Evolutionary conservation across 2,888 invertebrate species (phyloP), one percentile per base, ranked within the genome.

Genomic region (Cryptocheilus praepositus): DNA sequence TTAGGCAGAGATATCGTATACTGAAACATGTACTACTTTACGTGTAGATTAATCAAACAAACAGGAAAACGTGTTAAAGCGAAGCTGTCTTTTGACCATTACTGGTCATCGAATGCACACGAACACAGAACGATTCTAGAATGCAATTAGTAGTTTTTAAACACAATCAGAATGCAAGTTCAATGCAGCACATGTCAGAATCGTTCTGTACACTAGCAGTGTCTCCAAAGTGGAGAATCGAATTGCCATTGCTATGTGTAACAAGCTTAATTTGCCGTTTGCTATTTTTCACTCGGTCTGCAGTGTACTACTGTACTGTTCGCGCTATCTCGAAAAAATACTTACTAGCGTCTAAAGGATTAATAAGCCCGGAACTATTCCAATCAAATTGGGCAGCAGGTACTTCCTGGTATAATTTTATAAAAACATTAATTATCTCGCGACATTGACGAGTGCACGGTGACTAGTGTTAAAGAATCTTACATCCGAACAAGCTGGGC

Each of bases 301-400:
- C 36, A 36, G 36, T 36, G 36, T 36, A 11, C 36, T 36, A 36
- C 36, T 36, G 36, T 36, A 36, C 36, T 36, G 13, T 36, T 11
- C 7, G 11, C 36, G 36, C 8, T 36, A 3, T 18, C 43, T 36
- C n/a, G n/a, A 56, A 58, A 62, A 21, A 63, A 73, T 84, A 87
- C 88, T 86, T 82, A 88, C 88, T 86, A 74, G 85, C 83, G 87
- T 94, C 94, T 77, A 94, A 89, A 63, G 94, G 94, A 89, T 94
- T 94, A 43, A 92, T 91, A 65, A 94, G 90, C 67, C 94, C 94
- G 80, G 94, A 92, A 81, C 91, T 91, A 81, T 90, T 92, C 94
- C 94, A 94, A 89, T 94, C 94, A 88, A 95, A 94, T 84, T 94
- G 92, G 59, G 92, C 92, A 64, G 90, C 92, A 55, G 93, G 93